Conservation (phyloP, 1,140 invertebrate genomes). For the Aphaenogaster ashmeadi region DNA sequence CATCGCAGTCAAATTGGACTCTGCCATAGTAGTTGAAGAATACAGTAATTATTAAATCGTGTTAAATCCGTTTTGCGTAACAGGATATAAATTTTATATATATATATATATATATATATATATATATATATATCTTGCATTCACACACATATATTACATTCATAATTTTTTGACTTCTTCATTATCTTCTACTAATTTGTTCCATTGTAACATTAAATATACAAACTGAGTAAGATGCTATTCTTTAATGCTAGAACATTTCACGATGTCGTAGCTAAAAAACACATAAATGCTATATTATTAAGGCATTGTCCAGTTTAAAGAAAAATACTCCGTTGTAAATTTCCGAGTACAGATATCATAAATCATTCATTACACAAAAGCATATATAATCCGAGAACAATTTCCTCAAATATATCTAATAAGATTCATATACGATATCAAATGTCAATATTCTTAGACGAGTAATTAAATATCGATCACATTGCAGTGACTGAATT, state of each 20-base stretch:
- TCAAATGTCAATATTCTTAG: slow-evolving; percentile 51
- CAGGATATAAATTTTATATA: not conserved
- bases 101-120: not conserved
- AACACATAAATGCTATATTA: slow-evolving; percentile 39
- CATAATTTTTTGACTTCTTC: slow-evolving; percentile 5
- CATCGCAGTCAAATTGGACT: not conserved
- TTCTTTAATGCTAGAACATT: slow-evolving; percentile 26
- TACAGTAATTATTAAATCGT: not conserved
- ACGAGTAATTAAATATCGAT: slow-evolving; percentile 70
- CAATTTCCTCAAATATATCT: slow-evolving; percentile 51
- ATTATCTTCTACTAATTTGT: slow-evolving; percentile 31
- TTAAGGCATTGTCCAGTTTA: slow-evolving; percentile 56
- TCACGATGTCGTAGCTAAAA: slow-evolving; percentile 24
- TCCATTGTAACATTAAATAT: slow-evolving; percentile 16
- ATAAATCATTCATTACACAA: slow-evolving; percentile 64
- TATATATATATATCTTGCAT: not conserved
- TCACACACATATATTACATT: slow-evolving; percentile 40
- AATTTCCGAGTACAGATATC: slow-evolving; percentile 55
- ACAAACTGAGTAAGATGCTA: not conserved
- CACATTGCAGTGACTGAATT: slow-evolving; percentile 64
- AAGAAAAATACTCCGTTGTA: slow-evolving; percentile 33
- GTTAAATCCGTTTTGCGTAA: slow-evolving; percentile 1
- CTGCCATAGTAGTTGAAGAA: slow-evolving; percentile 25
- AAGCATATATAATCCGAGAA: slow-evolving; percentile 60
- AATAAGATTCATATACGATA: slow-evolving; percentile 50